These are phyloP conservation scores for Aspidiotus rigidus DNA, from an alignment of 2,888 invertebrate genomes.

Conservation along the genomic window DNA sequence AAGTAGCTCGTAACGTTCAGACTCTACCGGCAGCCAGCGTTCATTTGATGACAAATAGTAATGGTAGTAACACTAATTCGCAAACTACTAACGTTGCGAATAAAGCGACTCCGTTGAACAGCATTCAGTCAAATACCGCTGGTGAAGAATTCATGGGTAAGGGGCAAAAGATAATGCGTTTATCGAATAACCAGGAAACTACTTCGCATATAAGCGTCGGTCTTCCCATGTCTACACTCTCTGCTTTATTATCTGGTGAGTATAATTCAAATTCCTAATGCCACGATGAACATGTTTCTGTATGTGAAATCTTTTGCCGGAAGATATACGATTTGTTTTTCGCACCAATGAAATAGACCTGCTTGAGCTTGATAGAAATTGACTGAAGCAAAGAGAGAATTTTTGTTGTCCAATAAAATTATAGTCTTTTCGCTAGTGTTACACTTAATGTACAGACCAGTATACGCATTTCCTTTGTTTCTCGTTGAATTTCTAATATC, in stretches of 20 bases:
- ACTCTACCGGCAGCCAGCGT: conserved; percentile 28
- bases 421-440: too few species aligned
- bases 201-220: conserved; percentile 43
- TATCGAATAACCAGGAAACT: conserved; percentile 18
- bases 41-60: conserved; percentile 25
- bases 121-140: conserved; percentile 22
- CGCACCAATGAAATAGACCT: too few species aligned
- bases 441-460: too few species aligned
- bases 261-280: background rate
- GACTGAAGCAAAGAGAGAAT: too few species aligned
- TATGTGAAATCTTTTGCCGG: too few species aligned
- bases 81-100: conserved; percentile 9
- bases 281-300: too few species aligned
- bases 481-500: too few species aligned
- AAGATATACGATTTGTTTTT: too few species aligned
- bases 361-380: too few species aligned
- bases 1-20: conserved; percentile 25
- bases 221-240: conserved; percentile 51
- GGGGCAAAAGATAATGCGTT: conserved; percentile 25
- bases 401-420: too few species aligned
- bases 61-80: conserved; percentile 4
- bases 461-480: too few species aligned
- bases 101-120: conserved; percentile 17
- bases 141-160: conserved; percentile 3
- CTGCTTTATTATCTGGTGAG: conserved; percentile 50